A percentile compares a stretch with the other conserved stretches of the same genome.
phyloP scores from a whole-genome alignment of 2,797 vertebrate genomes.

The Furcifer pardalis region DNA sequence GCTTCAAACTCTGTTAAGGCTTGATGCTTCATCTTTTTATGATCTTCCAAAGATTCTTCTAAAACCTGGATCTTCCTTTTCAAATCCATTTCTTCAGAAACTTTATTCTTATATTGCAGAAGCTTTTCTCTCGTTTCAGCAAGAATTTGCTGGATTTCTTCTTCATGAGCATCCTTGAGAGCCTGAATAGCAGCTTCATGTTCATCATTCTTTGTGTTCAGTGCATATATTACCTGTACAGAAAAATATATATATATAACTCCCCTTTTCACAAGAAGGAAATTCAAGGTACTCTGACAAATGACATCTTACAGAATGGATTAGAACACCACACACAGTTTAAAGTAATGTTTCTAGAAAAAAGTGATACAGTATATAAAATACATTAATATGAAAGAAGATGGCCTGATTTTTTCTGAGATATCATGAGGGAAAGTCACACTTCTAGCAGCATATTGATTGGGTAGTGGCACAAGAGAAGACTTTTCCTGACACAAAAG shows the following conservation, averaged over 20 bases:
- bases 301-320: neutral
- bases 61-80: conserved; percentile 92
- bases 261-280: neutral
- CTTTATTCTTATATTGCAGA: conserved; percentile 91
- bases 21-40: conserved; percentile 94
- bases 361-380: neutral
- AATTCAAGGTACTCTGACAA: neutral
- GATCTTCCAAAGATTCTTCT: conserved; percentile 95
- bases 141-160: conserved; percentile 98
- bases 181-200: conserved; percentile 95
- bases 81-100: conserved; percentile 94
- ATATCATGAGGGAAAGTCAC: neutral
- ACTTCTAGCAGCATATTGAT: neutral
- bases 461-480: no score
- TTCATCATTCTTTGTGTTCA: conserved; percentile 98
- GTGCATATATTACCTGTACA: conserved; percentile 94
- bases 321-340: neutral
- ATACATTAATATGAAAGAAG: neutral
- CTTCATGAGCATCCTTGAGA: conserved; percentile 96
- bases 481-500: neutral
- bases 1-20: conserved; percentile 94
- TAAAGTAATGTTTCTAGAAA: neutral
- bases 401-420: neutral
- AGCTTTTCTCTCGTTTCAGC: conserved; percentile 97
- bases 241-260: conserved; percentile 33